Evolutionary conservation across 2,113 vertebrate genomes (phyloP).

Genomic region (Cinclus mexicanus): DNA sequence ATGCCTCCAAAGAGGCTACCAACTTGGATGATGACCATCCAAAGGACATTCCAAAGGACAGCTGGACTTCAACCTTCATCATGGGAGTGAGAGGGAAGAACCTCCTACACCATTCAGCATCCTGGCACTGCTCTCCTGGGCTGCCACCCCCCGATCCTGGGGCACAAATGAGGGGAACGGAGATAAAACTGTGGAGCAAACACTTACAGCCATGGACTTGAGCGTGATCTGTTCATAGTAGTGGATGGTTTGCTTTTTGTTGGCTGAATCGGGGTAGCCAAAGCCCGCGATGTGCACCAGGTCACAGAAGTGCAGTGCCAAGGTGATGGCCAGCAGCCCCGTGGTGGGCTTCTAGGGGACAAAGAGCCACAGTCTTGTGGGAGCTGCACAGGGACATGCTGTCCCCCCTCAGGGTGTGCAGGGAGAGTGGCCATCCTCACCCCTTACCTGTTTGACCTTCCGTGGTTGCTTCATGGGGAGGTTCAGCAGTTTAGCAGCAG

Average conservation of each 20-base stretch:
- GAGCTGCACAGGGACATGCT: not conserved
- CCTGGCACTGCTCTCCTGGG: not conserved
- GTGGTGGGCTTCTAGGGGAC: constrained; percentile 83
- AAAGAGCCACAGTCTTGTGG: not conserved
- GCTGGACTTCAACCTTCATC: not conserved
- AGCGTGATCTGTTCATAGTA: constrained; percentile 89
- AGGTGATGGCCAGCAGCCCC: constrained; percentile 86
- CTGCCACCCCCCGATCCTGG: not conserved
- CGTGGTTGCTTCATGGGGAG: constrained; percentile 76
- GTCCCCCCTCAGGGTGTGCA: not conserved
- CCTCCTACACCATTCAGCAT: fast-evolving
- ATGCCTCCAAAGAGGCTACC: not conserved
- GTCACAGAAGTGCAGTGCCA: constrained; percentile 93
- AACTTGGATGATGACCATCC: not conserved
- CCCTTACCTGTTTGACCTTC: constrained; percentile 80
- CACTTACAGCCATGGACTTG: constrained; percentile 87
- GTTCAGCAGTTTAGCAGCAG: constrained; percentile 84
- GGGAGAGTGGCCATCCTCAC: not conserved
- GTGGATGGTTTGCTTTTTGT: constrained; percentile 85
- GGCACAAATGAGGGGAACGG: fast-evolving
- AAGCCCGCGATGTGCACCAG: constrained; percentile 90
- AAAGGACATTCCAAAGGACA: too few species aligned
- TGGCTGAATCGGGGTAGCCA: constrained; percentile 81
- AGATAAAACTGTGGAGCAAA: not conserved
- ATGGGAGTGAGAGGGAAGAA: not conserved